A percentile compares a stretch with the other conserved stretches of the same genome.
phyloP scores from a whole-genome alignment of 2,113 vertebrate genomes.

The Takifugu flavidus region DNA sequence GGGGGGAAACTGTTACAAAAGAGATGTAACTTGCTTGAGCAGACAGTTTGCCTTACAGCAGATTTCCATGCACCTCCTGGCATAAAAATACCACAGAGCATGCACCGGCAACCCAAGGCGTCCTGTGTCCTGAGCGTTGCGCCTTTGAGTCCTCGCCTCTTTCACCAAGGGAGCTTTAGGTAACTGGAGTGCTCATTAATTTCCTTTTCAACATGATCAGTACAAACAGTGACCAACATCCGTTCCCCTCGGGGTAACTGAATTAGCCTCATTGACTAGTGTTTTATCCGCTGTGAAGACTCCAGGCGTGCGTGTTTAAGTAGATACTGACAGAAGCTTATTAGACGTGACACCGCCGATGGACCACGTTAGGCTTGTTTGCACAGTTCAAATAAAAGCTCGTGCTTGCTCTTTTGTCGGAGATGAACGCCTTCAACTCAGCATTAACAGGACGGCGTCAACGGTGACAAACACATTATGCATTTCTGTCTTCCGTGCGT shows the following conservation, averaged over 20 bases:
- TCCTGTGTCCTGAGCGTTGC: constrained; percentile 15
- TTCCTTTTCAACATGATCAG: constrained; percentile 58
- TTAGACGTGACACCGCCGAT: constrained; percentile 16
- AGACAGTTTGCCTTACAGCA: constrained; percentile 13
- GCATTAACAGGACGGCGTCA: no score
- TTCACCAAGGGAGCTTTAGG: constrained; percentile 47
- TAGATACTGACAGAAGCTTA: constrained; percentile 42
- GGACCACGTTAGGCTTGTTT: constrained; percentile 17
- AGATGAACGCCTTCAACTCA: constrained; percentile 3
- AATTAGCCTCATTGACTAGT: constrained; percentile 33
- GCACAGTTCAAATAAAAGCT: constrained; percentile 9
- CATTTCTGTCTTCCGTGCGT: constrained; percentile 40
- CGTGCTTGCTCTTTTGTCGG: constrained; percentile 8
- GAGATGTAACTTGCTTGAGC: constrained; percentile 9
- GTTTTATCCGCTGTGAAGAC: constrained; percentile 32
- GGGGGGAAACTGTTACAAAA: constrained; percentile 8
- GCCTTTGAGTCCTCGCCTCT: constrained; percentile 50
- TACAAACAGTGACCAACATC: constrained; percentile 52
- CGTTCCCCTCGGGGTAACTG: constrained; percentile 29
- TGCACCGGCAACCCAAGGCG: constrained; percentile 14
- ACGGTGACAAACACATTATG: constrained; percentile 20
- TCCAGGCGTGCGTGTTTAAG: constrained; percentile 28
- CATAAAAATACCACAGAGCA: constrained; percentile 7
- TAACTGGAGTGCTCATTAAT: constrained; percentile 48
- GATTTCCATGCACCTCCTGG: background rate